These are phyloP conservation scores for Polyergus mexicanus DNA, from an alignment of 1,140 invertebrate genomes.

Conservation along the genomic window DNA sequence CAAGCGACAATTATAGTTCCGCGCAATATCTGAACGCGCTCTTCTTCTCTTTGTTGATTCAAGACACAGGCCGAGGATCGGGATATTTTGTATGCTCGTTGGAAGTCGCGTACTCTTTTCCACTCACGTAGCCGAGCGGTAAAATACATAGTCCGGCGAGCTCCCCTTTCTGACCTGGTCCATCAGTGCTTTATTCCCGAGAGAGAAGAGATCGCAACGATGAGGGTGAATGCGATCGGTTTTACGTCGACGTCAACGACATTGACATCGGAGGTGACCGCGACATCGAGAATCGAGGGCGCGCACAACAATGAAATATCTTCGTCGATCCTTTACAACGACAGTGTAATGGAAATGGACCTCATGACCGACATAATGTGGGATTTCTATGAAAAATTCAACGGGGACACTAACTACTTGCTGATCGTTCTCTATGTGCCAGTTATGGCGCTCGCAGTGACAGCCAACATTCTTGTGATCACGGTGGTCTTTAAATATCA, in stretches of 20 bases:
- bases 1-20: constrained; percentile 2
- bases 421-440: constrained; percentile 89
- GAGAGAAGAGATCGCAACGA: neutral
- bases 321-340: neutral
- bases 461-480: constrained; percentile 89
- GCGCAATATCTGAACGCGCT: neutral
- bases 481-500: constrained; percentile 90
- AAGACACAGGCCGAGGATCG: too few relatives aligned
- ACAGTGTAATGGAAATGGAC: constrained; percentile 48
- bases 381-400: constrained; percentile 74
- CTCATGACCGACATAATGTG: constrained; percentile 64
- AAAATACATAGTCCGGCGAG: neutral
- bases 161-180: neutral
- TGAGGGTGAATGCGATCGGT: neutral
- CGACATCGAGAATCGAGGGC: neutral
- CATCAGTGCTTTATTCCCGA: too few relatives aligned
- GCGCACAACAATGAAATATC: neutral
- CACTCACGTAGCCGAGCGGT: neutral
- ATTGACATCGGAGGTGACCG: neutral
- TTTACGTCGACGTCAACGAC: neutral
- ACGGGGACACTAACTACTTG: constrained; percentile 77
- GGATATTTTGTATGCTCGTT: neutral
- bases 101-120: neutral
- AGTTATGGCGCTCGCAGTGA: constrained; percentile 88
- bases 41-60: neutral